These are phyloP conservation scores for Ochotona princeps DNA, from an alignment of 2,113 vertebrate species.

Conservation along the genomic window DNA sequence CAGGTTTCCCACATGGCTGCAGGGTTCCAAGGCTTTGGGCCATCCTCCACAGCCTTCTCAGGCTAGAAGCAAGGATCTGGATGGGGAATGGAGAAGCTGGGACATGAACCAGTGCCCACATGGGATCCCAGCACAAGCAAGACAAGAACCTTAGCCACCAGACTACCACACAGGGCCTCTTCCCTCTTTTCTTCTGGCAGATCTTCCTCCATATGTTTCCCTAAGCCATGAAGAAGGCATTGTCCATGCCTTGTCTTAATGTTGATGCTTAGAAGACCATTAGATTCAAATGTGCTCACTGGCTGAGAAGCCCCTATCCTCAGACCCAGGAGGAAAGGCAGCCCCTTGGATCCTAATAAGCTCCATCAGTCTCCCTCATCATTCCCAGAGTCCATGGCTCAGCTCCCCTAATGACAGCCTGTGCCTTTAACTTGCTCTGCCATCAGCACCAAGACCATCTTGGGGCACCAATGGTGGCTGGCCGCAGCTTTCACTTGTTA, in stretches of 20 bases:
- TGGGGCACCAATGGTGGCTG: background rate
- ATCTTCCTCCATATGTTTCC: background rate
- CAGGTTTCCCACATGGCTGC: too few relatives aligned
- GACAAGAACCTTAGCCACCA: too few relatives aligned
- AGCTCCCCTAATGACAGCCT: background rate
- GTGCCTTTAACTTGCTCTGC: conserved; percentile 7
- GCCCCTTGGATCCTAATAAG: background rate
- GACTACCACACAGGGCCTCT: background rate
- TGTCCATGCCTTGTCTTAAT: background rate
- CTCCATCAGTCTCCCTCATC: background rate
- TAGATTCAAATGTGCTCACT: background rate
- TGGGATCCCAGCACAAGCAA: too few relatives aligned
- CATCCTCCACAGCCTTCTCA: too few relatives aligned
- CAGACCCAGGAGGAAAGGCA: background rate
- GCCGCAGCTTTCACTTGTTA: background rate
- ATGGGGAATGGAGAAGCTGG: too few relatives aligned
- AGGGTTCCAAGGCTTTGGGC: too few relatives aligned
- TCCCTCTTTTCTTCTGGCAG: background rate
- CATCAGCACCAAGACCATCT: background rate
- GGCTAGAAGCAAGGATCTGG: too few relatives aligned
- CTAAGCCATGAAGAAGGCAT: background rate
- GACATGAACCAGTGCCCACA: too few relatives aligned
- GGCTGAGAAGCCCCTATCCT: background rate
- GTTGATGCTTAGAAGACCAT: background rate
- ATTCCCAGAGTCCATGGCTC: background rate